Evolutionary conservation across 2,888 invertebrate species (phyloP), one percentile per base, ranked within the genome.

Genomic region (Heliconius sara): DNA sequence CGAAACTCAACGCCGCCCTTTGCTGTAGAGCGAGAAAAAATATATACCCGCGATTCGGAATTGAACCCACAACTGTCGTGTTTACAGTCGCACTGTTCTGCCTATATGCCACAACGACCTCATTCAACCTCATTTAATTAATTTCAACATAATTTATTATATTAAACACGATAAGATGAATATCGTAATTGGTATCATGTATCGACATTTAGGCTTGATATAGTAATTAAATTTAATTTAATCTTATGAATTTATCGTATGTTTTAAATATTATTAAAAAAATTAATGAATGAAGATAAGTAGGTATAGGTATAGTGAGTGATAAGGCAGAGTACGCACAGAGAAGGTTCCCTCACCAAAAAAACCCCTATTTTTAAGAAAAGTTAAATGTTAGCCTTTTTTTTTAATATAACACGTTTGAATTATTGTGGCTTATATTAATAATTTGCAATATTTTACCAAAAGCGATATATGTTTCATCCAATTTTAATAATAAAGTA

Each of bases 151-250:
- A 47, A 47, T 47, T 13, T 27, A 65, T 27, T 27, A 34, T 30
- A 70, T 25, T 70, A 70, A 70, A 43, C 25, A 43, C 1, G 43
- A 43, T 68, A 47, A 70, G 70, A 70, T 70, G 3, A 47, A 25
- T 30, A 70, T 70, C 70, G 43, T 70, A 25, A 70, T 70, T 43
- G 43, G 13, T 16, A 70, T 43, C 43, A 25, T 65, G 16, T 65
- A 65, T 63, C 25, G 63, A 63, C 63, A 68, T 70, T 43, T 47
- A 16, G 22, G 25, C 12, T 25, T 70, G 9, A 25, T 25, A 43
- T 70, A 70, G 13, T 70, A 70, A 43, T 43, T 70, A 70, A 27
- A 16, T 65, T 65, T 16, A 25, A 70, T 70, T 43, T n/a, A 25
- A n/a, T 65, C 25, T 65, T 16, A 27, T 16, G 25, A 27, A 65